These are phyloP conservation scores for Catalaphyllia jardinei DNA, from an alignment of 64 coral and sea anemone genomes.

Conservation along the genomic window DNA sequence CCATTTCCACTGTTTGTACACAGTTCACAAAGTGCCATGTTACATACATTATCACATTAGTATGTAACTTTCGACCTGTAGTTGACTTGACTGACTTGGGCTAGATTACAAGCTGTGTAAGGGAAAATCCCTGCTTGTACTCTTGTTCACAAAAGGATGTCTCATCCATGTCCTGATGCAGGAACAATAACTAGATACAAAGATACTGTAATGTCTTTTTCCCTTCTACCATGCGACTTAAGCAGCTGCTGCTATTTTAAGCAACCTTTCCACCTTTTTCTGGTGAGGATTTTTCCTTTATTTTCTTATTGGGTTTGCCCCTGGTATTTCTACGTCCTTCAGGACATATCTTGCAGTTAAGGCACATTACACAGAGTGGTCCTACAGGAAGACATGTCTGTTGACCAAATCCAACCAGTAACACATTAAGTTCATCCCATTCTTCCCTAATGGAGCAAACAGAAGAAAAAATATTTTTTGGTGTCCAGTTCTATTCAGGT, in stretches of 20 bases:
- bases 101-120: too few relatives aligned
- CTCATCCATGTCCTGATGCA: too few relatives aligned
- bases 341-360: conserved; percentile 93
- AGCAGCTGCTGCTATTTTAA: background rate
- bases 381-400: conserved; percentile 91
- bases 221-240: too few relatives aligned
- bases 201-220: too few relatives aligned
- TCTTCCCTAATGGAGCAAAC: conserved; percentile 65
- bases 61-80: too few relatives aligned
- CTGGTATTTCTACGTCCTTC: conserved; percentile 57
- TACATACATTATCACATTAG: too few relatives aligned
- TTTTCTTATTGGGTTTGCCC: conserved; percentile 29
- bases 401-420: conserved; percentile 97
- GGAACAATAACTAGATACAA: too few relatives aligned
- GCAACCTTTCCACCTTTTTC: background rate
- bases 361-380: conserved; percentile 72
- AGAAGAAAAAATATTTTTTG: background rate
- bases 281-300: background rate
- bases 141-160: too few relatives aligned
- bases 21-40: too few relatives aligned
- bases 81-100: too few relatives aligned
- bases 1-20: too few relatives aligned
- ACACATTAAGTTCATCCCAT: conserved; percentile 88
- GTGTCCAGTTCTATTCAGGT: background rate
- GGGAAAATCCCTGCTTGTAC: too few relatives aligned